A percentile compares a stretch with the other conserved stretches of the same genome.
phyloP scores from a whole-genome alignment of 2,797 vertebrate genomes.

The Amphiprion clarkii region DNA sequence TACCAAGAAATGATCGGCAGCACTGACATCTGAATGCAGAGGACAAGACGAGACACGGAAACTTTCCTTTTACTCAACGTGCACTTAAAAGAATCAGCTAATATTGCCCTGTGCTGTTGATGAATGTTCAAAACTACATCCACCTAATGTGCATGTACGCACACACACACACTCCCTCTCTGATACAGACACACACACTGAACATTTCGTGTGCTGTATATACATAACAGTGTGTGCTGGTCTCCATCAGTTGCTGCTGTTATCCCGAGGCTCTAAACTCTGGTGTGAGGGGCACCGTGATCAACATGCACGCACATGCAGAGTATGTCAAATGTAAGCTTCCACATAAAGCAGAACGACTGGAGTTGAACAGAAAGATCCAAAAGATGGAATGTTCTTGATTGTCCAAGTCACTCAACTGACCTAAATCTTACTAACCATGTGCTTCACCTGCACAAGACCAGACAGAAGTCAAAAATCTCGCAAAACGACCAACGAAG shows the following conservation, averaged over 20 bases:
- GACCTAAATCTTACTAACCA: neutral
- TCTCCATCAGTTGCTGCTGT: constrained; percentile 36
- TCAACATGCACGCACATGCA: constrained; percentile 72
- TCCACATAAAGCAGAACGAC: constrained; percentile 41
- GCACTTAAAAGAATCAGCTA: constrained; percentile 34
- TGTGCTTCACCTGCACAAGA: neutral
- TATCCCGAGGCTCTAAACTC: constrained; percentile 53
- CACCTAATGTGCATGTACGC: neutral
- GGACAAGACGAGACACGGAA: constrained; percentile 70
- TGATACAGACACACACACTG: constrained; percentile 1
- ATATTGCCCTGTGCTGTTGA: constrained; percentile 15
- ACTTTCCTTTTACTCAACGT: constrained; percentile 16
- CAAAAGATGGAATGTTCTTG: constrained; percentile 11
- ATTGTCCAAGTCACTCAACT: neutral
- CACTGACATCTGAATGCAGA: constrained; percentile 61
- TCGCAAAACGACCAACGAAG: neutral
- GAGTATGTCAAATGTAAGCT: constrained; percentile 50
- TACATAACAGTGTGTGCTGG: constrained; percentile 22
- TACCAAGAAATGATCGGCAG: constrained; percentile 45
- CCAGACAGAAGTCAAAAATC: neutral
- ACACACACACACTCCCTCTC: neutral
- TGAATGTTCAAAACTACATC: constrained; percentile 23
- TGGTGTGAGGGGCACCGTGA: constrained; percentile 34
- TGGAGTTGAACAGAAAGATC: constrained; percentile 22
- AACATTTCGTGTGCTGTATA: neutral